Conservation (phyloP, 2,113 vertebrate species). For the Capreolus pygargus region DNA sequence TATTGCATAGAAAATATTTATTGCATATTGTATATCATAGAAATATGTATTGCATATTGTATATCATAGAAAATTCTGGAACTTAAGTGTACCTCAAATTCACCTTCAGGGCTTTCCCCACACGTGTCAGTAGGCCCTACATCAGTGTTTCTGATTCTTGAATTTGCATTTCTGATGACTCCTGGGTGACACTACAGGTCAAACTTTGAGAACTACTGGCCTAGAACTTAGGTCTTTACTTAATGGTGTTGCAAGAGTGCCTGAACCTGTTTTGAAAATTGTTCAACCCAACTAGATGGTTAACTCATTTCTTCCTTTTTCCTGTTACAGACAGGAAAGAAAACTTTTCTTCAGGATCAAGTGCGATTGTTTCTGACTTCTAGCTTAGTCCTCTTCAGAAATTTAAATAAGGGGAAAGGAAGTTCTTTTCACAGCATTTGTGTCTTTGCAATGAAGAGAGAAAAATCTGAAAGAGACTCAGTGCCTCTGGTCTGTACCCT, state of each 20-base stretch:
- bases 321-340: neutral
- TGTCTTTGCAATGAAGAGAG: neutral
- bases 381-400: neutral
- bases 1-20: too few relatives aligned
- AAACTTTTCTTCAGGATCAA: neutral
- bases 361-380: neutral
- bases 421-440: neutral
- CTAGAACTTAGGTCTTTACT: neutral
- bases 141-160: neutral
- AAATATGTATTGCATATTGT: neutral
- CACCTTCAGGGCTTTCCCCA: neutral
- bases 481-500: neutral
- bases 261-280: neutral
- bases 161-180: neutral
- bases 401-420: neutral
- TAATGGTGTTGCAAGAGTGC: neutral
- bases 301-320: neutral
- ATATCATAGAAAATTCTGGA: neutral
- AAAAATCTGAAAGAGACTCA: neutral
- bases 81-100: neutral
- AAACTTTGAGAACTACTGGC: neutral
- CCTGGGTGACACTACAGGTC: neutral
- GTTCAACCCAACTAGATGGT: neutral
- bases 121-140: neutral
- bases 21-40: neutral